phyloP scores from a whole-genome alignment of 2,888 invertebrate species.

The Ferdinandea cuprea region DNA sequence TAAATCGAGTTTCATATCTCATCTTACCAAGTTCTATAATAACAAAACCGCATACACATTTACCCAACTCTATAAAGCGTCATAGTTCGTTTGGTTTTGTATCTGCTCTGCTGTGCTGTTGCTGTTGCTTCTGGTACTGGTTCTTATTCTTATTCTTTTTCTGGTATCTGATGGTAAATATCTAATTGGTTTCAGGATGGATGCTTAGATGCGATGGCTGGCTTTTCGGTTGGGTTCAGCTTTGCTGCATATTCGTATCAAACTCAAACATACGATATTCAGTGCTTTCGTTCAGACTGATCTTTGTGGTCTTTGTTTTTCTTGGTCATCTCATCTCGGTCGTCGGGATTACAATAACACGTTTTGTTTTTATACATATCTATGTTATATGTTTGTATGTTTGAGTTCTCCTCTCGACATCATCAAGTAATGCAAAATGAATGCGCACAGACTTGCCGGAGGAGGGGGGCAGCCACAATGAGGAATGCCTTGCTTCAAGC shows the following conservation, averaged over 20 bases:
- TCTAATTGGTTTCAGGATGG: slow-evolving; percentile 67
- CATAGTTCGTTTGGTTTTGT: slow-evolving; percentile 37
- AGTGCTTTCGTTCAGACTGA: slow-evolving; percentile 15
- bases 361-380: slow-evolving; percentile 11
- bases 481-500: slow-evolving; percentile 23
- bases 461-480: neutral
- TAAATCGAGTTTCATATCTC: slow-evolving; percentile 74
- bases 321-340: slow-evolving; percentile 17
- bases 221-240: slow-evolving; percentile 21
- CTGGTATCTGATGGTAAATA: slow-evolving; percentile 54
- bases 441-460: neutral
- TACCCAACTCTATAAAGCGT: slow-evolving; percentile 15
- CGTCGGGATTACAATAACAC: slow-evolving; percentile 52
- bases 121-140: neutral
- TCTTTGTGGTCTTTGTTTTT: slow-evolving; percentile 20
- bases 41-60: slow-evolving; percentile 46
- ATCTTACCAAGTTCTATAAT: slow-evolving; percentile 68
- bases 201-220: slow-evolving; percentile 48
- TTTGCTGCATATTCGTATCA: slow-evolving; percentile 26
- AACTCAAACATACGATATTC: slow-evolving; percentile 55
- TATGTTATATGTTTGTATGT: too few species aligned
- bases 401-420: slow-evolving; percentile 12
- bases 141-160: slow-evolving; percentile 27
- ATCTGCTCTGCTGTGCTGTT: too few species aligned
- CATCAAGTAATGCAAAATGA: slow-evolving; percentile 3